Base-by-base conservation (phyloP, 2,888 invertebrate genomes). In the Drosophila antonietae region DNA sequence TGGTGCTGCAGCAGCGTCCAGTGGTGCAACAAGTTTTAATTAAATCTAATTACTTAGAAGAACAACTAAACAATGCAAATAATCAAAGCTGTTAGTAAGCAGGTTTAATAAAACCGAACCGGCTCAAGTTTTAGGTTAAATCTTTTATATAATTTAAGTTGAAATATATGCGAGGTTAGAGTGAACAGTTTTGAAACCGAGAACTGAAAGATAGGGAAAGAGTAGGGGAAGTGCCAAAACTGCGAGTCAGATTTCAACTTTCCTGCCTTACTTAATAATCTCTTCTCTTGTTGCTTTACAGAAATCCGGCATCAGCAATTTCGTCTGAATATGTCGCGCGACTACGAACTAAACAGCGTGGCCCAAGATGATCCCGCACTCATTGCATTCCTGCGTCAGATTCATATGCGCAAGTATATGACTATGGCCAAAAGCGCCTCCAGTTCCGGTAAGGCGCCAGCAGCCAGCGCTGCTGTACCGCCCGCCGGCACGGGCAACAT, bases 241-340 rank as follows among this genome's bases (percentile, higher is more conserved):
- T 14, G 5, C 2, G 37, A 5, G 6, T 39, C 37, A 39, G 15
- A 15, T 5, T 15, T 2, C 2, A 39, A 14, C 14, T 15, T 15
- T 23, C 9, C 9, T 15, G 15, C 15, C 8, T 31, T 49, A 49
- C n/a, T 35, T n/a, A 31, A 1, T 28, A 15, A 12, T 18, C 1
- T 9, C 2, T 9, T 52, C 12, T 14, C 20, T 52, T 53, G 3
- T 9, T 51, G 10, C 18, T 68, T 71, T 75, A 20, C 91, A 96
- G 96, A 95, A 9, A 93, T 95, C 80, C 95, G 95, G 71, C 96
- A 96, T 72, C 96, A 96, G 90, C 96, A 96, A 91, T 97, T 97
- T 93, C 95, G 96, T 43, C 94, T 95, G 78, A 97, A 96, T 93
- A 96, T 97, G 95, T 96, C 95, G 56, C 95, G 95, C 76, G 96